These are phyloP conservation scores for Talpa occidentalis DNA, from an alignment of 2,113 vertebrate species.

Conservation along the genomic window DNA sequence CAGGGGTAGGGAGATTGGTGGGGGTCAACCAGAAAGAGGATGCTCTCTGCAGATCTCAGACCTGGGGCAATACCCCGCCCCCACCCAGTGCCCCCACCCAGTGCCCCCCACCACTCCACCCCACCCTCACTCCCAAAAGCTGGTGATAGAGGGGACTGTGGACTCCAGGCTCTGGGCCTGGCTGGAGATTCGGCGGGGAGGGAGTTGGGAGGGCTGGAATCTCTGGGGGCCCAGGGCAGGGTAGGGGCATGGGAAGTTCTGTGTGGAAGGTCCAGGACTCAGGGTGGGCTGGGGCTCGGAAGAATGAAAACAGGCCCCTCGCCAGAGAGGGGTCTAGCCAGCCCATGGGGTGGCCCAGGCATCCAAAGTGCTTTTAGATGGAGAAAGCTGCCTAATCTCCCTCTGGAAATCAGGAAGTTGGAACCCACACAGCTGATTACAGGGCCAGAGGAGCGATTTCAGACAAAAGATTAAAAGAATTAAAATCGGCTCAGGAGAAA, in stretches of 20 bases:
- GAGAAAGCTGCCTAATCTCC: conserved; percentile 70
- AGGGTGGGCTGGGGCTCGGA: neutral
- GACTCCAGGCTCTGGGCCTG: neutral
- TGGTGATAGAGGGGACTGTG: neutral
- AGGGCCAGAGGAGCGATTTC: conserved; percentile 58
- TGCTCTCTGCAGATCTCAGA: neutral
- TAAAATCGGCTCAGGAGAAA: conserved; percentile 42
- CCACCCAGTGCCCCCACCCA: neutral
- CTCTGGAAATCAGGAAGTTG: conserved; percentile 72
- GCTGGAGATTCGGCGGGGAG: neutral
- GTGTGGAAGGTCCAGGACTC: neutral
- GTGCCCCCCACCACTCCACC: neutral
- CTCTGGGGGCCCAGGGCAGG: neutral
- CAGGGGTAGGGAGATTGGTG: neutral
- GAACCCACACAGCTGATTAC: conserved; percentile 65
- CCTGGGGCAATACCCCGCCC: neutral
- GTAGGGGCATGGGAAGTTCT: conserved; percentile 48
- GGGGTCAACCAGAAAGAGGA: too few species aligned
- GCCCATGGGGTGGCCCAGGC: conserved; percentile 62
- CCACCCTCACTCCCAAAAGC: neutral
- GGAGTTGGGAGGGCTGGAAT: neutral
- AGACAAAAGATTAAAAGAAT: conserved; percentile 69
- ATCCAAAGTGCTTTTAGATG: conserved; percentile 50
- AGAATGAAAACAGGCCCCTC: neutral
- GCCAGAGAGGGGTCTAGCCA: neutral